Percentiles rank a stretch among this genome's conserved stretches.
Conservation (phyloP, 2,888 invertebrate species). For the Chymomyza procnemis region DNA sequence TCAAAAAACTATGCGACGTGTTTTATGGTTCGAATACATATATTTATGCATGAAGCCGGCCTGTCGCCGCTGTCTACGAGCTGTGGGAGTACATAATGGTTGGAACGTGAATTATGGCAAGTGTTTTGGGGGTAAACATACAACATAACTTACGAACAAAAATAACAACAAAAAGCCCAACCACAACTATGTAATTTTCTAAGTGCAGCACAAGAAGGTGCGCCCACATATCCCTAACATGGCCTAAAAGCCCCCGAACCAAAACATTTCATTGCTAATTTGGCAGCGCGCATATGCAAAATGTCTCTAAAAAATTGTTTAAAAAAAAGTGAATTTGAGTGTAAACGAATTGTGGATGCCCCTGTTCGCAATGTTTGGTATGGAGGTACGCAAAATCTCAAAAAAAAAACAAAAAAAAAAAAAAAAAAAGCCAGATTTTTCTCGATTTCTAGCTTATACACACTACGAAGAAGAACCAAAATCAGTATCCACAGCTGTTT, state of each 20-base stretch:
- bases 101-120: constrained; percentile 9
- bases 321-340: neutral
- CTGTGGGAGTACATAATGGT: constrained; percentile 18
- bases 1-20: constrained; percentile 1
- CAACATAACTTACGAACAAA: constrained; percentile 11
- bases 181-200: constrained; percentile 35
- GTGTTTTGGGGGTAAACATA: constrained; percentile 8
- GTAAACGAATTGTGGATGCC: constrained; percentile 9
- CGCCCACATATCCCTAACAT: constrained; percentile 43
- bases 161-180: constrained; percentile 4
- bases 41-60: constrained; percentile 19
- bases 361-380: too few relatives aligned
- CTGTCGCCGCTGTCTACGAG: constrained; percentile 1
- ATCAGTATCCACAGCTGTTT: too few relatives aligned
- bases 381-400: too few relatives aligned
- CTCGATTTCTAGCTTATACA: too few relatives aligned
- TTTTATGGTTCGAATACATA: constrained; percentile 17
- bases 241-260: neutral
- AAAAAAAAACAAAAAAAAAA: too few relatives aligned
- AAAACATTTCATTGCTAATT: constrained; percentile 46
- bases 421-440: too few relatives aligned
- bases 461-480: too few relatives aligned
- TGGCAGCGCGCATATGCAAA: constrained; percentile 34
- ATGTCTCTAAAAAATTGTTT: constrained; percentile 4
- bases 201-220: constrained; percentile 53